Evolutionary conservation across 2,797 vertebrate genomes (phyloP).

Genomic region (Microcaecilia unicolor): DNA sequence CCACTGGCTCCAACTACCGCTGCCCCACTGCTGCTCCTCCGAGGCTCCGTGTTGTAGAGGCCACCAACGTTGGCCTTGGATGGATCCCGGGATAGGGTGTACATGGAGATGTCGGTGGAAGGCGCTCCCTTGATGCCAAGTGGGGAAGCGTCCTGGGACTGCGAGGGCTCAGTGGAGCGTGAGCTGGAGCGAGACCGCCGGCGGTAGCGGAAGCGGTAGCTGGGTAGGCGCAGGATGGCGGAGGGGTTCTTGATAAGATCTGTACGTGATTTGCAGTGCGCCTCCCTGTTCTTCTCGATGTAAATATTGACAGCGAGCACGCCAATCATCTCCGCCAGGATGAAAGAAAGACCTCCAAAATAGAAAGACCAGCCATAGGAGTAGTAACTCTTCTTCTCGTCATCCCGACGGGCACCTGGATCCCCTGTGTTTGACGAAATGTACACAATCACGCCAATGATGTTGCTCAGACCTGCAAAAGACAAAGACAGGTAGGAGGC

Average conservation of each 20-base stretch:
- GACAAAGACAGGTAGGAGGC: background rate
- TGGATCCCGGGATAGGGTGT: slow-evolving; percentile 75
- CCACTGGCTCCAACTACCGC: slow-evolving; percentile 26
- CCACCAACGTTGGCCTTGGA: slow-evolving; percentile 79
- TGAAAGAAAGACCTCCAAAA: slow-evolving; percentile 88
- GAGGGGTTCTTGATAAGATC: slow-evolving; percentile 82
- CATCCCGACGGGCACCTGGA: slow-evolving; percentile 82
- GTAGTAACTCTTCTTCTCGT: slow-evolving; percentile 89
- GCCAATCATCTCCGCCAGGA: slow-evolving; percentile 90
- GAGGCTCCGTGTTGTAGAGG: slow-evolving; percentile 64
- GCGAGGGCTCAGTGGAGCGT: slow-evolving; percentile 81
- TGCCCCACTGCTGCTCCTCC: slow-evolving; percentile 56
- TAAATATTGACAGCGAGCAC: slow-evolving; percentile 91
- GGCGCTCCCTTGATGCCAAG: slow-evolving; percentile 77
- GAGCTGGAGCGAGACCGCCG: slow-evolving; percentile 84
- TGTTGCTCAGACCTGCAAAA: slow-evolving; percentile 79
- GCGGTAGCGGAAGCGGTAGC: slow-evolving; percentile 78
- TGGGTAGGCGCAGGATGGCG: slow-evolving; percentile 80
- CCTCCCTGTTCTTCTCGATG: slow-evolving; percentile 89
- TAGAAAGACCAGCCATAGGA: slow-evolving; percentile 94
- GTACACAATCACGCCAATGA: slow-evolving; percentile 90
- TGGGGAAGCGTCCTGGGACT: slow-evolving; percentile 79
- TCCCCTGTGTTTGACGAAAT: slow-evolving; percentile 90
- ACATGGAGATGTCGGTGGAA: slow-evolving; percentile 78
- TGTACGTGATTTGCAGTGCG: slow-evolving; percentile 80